These are phyloP conservation scores for Thalassoma bifasciatum DNA, from an alignment of 2,113 vertebrate species.

Conservation along the genomic window DNA sequence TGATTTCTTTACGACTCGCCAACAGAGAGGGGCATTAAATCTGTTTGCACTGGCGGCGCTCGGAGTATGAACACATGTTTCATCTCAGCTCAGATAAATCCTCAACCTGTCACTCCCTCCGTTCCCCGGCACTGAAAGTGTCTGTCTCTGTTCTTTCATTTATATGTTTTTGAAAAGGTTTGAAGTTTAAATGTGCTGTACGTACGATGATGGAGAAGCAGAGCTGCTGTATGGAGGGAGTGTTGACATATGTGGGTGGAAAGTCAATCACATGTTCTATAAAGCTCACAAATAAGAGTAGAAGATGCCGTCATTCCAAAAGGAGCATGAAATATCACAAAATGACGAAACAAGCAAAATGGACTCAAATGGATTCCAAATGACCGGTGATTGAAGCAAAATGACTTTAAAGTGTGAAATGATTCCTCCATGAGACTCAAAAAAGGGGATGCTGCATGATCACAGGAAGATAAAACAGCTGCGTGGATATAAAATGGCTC, in stretches of 20 bases:
- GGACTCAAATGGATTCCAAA: not conserved
- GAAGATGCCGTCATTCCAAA: too few species aligned
- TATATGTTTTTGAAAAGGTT: slow-evolving; percentile 31
- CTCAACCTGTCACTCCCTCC: slow-evolving; percentile 38
- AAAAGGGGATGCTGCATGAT: not conserved
- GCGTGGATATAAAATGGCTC: not conserved
- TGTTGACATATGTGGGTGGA: not conserved
- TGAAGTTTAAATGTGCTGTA: slow-evolving; percentile 34
- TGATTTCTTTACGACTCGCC: slow-evolving; percentile 56
- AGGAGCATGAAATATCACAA: too few species aligned
- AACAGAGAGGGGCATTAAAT: slow-evolving; percentile 56
- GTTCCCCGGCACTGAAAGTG: slow-evolving; percentile 31
- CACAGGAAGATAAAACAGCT: not conserved
- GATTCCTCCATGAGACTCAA: not conserved
- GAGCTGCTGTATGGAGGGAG: not conserved
- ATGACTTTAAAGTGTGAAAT: not conserved
- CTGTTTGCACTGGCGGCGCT: slow-evolving; percentile 55
- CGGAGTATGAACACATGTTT: slow-evolving; percentile 54
- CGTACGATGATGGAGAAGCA: slow-evolving; percentile 36
- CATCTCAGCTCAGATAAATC: slow-evolving; percentile 61
- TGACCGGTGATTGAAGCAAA: not conserved
- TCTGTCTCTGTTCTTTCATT: slow-evolving; percentile 26
- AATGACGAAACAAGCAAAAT: not conserved
- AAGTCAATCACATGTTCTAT: not conserved
- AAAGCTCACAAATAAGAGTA: not conserved